Evolutionary conservation across 2,113 vertebrate species (phyloP), one percentile per base, ranked within the genome.

Genomic region (Lates calcarifer): DNA sequence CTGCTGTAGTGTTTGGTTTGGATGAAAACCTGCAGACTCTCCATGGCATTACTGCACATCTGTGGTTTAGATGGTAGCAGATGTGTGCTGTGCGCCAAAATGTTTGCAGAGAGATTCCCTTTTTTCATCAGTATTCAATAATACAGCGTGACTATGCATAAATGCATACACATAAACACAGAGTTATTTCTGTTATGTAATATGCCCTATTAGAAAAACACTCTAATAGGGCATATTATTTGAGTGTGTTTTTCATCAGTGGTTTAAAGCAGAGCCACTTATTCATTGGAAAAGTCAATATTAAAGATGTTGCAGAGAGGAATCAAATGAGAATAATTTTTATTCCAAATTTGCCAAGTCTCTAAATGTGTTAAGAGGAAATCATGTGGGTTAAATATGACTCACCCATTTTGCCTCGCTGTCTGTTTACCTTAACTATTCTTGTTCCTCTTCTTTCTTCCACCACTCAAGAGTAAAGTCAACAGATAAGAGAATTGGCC

Each of bases 11-110:
- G 22, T 45, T 79, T 20, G 11, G 6, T 81, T 64, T 71, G 53
- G 45, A 72, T 28, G 49, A n/a, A 80, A 53, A 60, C 57, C 68
- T 87, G 73, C 67, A 60, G 41, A 65, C 35, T 47, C 35, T 18
- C 33, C 13, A 1, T 70, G 43, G 33, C 56, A 3, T 47, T 0
- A 14, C 56, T 14, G 35, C 35, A 63, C 47, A 47, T 64, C 47
- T 74, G 43, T 51, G 37, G 14, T 24, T 62, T 41, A 35, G 28
- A 24, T 28, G n/a, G 45, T 1, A 67, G 81, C 37, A 45, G 28
- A 37, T 51, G 28, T 62, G 5, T 13, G 28, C 64, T 41, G 22
- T 53, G 37, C 10, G 55, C 1, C 0, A 3, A 58, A 47, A 51
- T 39, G 33, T 74, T 53, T 72, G 31, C 72, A 14, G n/a, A 26